Percentiles rank a stretch among this genome's conserved stretches.
Conservation (phyloP, 2,888 invertebrate species). For the Drosophila peninsularis region DNA sequence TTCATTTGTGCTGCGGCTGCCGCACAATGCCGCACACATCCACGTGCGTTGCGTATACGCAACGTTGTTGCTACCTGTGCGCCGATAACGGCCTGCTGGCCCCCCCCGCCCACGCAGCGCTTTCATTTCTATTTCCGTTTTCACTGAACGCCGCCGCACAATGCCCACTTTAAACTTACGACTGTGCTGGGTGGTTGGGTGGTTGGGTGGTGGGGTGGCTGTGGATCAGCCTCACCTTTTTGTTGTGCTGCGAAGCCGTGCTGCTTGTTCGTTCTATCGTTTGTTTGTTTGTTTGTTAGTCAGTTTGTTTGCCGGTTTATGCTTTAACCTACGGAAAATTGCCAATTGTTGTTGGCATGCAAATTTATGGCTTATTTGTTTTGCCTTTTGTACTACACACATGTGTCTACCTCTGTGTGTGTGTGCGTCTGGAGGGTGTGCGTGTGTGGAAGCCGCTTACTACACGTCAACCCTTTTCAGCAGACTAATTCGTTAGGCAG, state of each 20-base stretch:
- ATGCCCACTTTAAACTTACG: conserved; percentile 69
- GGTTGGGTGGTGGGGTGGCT: neutral
- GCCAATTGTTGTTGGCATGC: conserved; percentile 78
- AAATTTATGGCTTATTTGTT: conserved; percentile 80
- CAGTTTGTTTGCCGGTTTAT: conserved; percentile 54
- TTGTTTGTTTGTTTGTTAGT: conserved; percentile 58
- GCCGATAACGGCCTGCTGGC: conserved; percentile 49
- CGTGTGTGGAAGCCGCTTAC: conserved; percentile 42
- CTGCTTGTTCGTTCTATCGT: conserved; percentile 33
- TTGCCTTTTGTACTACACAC: conserved; percentile 58
- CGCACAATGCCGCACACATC: no score
- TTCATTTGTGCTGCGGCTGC: conserved; percentile 67
- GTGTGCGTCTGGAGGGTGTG: conserved; percentile 18
- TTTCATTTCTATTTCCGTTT: conserved; percentile 73
- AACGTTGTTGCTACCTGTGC: conserved; percentile 35
- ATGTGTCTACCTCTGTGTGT: conserved; percentile 19
- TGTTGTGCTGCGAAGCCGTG: conserved; percentile 24
- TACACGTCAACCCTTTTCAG: conserved; percentile 71
- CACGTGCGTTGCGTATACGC: conserved; percentile 60
- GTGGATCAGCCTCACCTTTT: conserved; percentile 35
- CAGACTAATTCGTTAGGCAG: conserved; percentile 53
- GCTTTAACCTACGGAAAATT: conserved; percentile 73
- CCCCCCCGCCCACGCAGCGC: conserved; percentile 52
- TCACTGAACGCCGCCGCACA: conserved; percentile 56
- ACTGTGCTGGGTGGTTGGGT: conserved; percentile 16